phyloP scores from a whole-genome alignment of 2,888 invertebrate genomes.

The Troglohyphantes excavatus region DNA sequence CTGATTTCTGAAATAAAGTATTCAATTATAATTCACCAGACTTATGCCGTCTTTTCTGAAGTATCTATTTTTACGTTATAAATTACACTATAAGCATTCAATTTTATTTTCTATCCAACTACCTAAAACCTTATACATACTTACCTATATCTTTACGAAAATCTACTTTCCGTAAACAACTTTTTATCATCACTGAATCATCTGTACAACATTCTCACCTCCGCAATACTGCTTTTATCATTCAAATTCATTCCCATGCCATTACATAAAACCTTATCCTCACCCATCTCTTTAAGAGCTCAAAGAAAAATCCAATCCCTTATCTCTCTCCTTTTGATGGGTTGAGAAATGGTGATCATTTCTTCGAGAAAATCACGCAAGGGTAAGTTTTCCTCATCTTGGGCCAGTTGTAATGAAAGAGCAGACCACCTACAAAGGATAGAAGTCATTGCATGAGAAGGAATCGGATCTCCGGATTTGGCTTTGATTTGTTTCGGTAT shows the following conservation, averaged over 20 bases:
- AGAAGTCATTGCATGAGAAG: conserved; percentile 18
- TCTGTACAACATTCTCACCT: too few relatives aligned
- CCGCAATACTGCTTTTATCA: background rate
- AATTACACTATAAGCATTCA: too few relatives aligned
- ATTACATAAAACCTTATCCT: background rate
- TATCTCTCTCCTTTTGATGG: background rate
- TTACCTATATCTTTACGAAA: too few relatives aligned
- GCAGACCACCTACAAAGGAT: background rate
- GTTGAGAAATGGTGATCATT: background rate
- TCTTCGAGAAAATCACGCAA: background rate
- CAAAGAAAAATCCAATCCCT: background rate
- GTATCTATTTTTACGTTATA: too few relatives aligned
- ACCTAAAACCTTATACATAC: too few relatives aligned
- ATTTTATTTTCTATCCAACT: too few relatives aligned
- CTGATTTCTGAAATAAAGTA: too few relatives aligned
- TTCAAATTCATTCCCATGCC: background rate
- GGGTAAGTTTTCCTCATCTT: conserved; percentile 3
- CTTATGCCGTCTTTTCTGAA: too few relatives aligned
- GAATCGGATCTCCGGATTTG: conserved; percentile 48
- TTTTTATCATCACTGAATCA: too few relatives aligned
- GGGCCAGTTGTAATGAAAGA: conserved; percentile 29
- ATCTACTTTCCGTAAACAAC: too few relatives aligned
- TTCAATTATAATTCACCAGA: too few relatives aligned
- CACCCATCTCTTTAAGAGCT: background rate
- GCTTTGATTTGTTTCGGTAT: conserved; percentile 33